Conservation (phyloP, 2,888 invertebrate genomes). For the Trypoxylon attenuatum region DNA sequence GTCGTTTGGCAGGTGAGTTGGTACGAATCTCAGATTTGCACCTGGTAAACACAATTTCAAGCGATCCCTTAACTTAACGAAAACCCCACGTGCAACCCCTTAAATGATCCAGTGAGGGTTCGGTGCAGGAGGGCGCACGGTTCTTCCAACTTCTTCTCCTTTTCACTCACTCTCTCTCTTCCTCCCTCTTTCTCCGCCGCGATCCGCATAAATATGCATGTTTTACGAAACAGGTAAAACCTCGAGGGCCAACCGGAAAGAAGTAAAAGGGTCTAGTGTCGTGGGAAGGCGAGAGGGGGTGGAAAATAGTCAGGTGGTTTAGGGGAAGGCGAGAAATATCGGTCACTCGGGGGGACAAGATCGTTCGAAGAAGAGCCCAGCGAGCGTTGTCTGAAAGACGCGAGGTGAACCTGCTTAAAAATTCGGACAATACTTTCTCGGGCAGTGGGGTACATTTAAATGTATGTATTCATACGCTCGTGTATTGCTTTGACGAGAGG, state of each 20-base stretch:
- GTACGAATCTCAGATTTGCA: slow-evolving; percentile 31
- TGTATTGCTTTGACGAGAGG: slow-evolving; percentile 73
- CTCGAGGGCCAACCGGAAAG: background rate
- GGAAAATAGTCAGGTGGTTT: slow-evolving; percentile 32
- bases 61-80: slow-evolving; percentile 20
- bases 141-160: slow-evolving; percentile 1
- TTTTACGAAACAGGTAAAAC: slow-evolving; percentile 46
- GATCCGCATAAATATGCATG: slow-evolving; percentile 55
- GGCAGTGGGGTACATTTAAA: slow-evolving; percentile 69
- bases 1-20: slow-evolving; percentile 34
- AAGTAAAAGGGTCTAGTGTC: background rate
- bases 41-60: slow-evolving; percentile 8
- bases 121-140: background rate
- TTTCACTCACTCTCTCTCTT: slow-evolving; percentile 2
- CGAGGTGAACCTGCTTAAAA: slow-evolving; percentile 57
- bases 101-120: background rate
- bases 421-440: slow-evolving; percentile 72
- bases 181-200: no score
- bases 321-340: slow-evolving; percentile 40
- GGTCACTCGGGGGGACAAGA: slow-evolving; percentile 45
- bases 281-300: background rate
- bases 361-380: slow-evolving; percentile 4
- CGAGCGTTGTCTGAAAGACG: slow-evolving; percentile 2
- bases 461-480: slow-evolving; percentile 74
- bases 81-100: slow-evolving; percentile 19